Base-by-base conservation (phyloP, 2,888 invertebrate genomes). In the Apamea monoglypha region DNA sequence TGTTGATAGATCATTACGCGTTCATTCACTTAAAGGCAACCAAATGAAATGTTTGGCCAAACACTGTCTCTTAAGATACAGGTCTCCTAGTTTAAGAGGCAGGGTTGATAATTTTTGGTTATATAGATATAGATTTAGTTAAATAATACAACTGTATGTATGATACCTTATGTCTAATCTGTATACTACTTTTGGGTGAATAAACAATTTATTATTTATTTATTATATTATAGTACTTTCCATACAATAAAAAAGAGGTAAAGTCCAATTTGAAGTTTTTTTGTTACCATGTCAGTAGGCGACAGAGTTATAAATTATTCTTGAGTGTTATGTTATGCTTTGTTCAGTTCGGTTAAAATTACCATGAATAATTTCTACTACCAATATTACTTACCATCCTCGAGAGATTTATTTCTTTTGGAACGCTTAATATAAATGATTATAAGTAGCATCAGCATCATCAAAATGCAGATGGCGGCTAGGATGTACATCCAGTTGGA, bases 401-500 rank as follows among this genome's bases (percentile, higher is more conserved):
- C 40, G 47, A 2, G 16, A 32, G 64, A 25, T 53, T 59, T 79
- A 16, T 59, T 84, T 16, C 18, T 84, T 63, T 50, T 84, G 50
- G 6, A 67, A 50, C 36, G 56, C 47, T 40, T 66, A 18, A 72
- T 59, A 40, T 64, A 12, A 50, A 70, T 12, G 1, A 63, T 36
- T 12, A 63, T 36, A 6, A 73, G 7, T 50, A 74, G 10, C 36
- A 67, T n/a, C 50, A 74, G 16, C 40, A 71, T 16, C 50, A 74
- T 4, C 4, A 87, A 21, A 44, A 44, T 6, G 8, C 50, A 16
- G 18, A 70, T 21, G 59, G 21, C 1, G 21, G 50, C 76, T 16
- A 75, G 2, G 25, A 87, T 50, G 53, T 84, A 84, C 14, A 67
- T 25, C 87, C 87, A 84, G 44, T 71, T 59, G 3, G 69, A 59